A percentile compares a stretch with the other conserved stretches of the same genome.
Evolutionary conservation across 2,888 invertebrate genomes (phyloP).

Genomic region (Ormyrus thymus): DNA sequence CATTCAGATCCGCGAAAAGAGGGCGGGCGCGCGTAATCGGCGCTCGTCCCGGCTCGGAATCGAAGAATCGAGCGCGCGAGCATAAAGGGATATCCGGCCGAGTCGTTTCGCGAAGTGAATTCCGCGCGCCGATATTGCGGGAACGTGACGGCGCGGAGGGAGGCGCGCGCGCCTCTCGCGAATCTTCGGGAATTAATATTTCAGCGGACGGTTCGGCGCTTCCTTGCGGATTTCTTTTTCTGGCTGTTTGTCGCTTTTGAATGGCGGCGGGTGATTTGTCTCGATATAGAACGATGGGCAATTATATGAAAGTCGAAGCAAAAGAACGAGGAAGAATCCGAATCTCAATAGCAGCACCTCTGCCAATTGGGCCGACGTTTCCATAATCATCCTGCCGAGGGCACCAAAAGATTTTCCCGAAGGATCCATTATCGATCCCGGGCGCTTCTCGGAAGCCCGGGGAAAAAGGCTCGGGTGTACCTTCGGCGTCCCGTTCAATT

Average conservation of each 20-base stretch:
- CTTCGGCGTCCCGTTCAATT: background rate
- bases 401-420: background rate
- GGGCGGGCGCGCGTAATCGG: background rate
- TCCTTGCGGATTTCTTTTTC: background rate
- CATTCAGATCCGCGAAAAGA: background rate
- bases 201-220: background rate
- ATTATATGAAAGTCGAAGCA: no score
- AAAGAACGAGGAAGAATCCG: no score
- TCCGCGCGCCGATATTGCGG: slow-evolving; percentile 34
- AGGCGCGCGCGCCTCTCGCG: background rate
- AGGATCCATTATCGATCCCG: background rate
- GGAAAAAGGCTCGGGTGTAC: background rate
- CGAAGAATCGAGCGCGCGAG: slow-evolving; percentile 10
- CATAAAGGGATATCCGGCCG: slow-evolving; percentile 6
- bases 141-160: slow-evolving; percentile 32
- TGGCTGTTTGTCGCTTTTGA: no score
- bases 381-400: no score
- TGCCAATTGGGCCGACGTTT: no score
- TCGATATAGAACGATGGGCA: no score
- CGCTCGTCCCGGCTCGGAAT: background rate
- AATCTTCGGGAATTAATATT: slow-evolving; percentile 21
- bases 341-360: no score
- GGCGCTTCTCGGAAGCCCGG: no score
- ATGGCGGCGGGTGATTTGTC: no score
- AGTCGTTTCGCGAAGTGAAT: slow-evolving; percentile 46